A percentile compares a stretch with the other conserved stretches of the same genome.
Conservation (phyloP, 1,140 invertebrate species). For the Chelonus insularis region DNA sequence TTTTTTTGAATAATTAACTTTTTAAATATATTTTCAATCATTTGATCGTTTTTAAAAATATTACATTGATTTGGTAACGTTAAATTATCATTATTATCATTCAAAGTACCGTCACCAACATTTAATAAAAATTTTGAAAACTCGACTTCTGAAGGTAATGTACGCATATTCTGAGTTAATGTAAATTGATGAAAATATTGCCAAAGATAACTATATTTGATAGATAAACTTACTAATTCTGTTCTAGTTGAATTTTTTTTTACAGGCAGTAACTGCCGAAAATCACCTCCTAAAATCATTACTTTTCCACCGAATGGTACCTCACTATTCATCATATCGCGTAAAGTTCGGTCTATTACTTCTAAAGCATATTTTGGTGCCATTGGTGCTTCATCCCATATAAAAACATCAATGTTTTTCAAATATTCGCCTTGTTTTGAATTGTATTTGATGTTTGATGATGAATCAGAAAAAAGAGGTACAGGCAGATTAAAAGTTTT, state of each 20-base stretch:
- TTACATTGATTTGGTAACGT: constrained; percentile 15
- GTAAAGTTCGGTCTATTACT: constrained; percentile 30
- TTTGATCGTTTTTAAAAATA: constrained; percentile 4
- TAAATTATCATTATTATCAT: constrained; percentile 13
- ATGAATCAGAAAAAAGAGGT: background rate
- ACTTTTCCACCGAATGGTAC: constrained; percentile 32
- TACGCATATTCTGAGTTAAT: constrained; percentile 21
- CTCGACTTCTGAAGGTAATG: constrained; percentile 17
- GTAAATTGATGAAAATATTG: constrained; percentile 20
- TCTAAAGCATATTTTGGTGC: constrained; percentile 24
- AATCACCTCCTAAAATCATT: constrained; percentile 35
- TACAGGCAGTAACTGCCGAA: constrained; percentile 36
- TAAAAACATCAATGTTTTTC: background rate
- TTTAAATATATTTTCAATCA: constrained; percentile 17
- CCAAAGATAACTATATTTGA: constrained; percentile 30
- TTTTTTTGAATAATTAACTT: constrained; percentile 11
- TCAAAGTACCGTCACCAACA: constrained; percentile 24
- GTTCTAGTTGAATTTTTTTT: constrained; percentile 20
- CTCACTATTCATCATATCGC: constrained; percentile 30
- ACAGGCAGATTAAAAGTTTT: background rate
- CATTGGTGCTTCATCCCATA: constrained; percentile 37
- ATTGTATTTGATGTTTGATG: background rate
- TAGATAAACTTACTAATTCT: constrained; percentile 27
- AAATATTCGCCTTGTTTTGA: background rate
- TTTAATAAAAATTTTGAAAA: constrained; percentile 28